A percentile compares a stretch with the other conserved stretches of the same genome.
phyloP scores from a whole-genome alignment of 2,888 invertebrate species.

The Nezara viridula region DNA sequence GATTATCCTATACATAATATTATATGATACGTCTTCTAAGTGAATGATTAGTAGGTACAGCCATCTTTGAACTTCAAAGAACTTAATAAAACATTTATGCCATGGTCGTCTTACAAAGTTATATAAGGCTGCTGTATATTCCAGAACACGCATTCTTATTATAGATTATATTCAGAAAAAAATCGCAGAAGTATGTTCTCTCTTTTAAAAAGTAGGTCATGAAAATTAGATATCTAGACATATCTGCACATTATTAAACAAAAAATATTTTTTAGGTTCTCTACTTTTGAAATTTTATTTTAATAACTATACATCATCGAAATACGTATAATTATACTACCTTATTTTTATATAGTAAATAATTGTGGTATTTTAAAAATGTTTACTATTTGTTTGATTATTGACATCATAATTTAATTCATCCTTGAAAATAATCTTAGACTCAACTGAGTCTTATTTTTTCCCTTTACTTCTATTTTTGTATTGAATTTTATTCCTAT shows the following conservation, averaged over 20 bases:
- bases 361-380: background rate
- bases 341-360: background rate
- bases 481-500: background rate
- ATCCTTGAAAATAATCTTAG: no score
- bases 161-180: background rate
- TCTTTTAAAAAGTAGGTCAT: conserved; percentile 26
- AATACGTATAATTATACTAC: background rate
- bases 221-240: background rate
- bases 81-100: background rate
- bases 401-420: background rate
- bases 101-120: background rate
- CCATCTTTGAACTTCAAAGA: conserved; percentile 2
- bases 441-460: background rate
- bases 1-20: background rate
- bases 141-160: background rate
- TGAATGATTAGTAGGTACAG: background rate
- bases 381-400: background rate
- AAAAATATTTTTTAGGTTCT: background rate
- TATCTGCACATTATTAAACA: background rate
- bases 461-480: background rate
- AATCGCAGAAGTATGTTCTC: background rate
- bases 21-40: background rate
- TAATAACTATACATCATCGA: background rate
- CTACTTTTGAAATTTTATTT: background rate
- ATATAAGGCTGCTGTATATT: background rate